These are phyloP conservation scores for Lota lota DNA, from an alignment of 2,113 vertebrate species.

Conservation along the genomic window DNA sequence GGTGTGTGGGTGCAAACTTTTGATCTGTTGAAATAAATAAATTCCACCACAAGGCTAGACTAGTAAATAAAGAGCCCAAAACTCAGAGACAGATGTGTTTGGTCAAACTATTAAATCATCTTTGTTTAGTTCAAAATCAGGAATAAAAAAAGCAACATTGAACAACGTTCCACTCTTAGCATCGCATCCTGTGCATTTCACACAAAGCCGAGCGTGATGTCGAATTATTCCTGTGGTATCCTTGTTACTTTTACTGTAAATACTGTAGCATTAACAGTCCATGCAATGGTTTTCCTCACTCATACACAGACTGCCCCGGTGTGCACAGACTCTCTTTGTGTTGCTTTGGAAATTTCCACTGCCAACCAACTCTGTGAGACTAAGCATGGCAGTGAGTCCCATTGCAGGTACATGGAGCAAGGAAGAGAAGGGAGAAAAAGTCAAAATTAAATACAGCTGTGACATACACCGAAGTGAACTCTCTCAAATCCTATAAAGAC, in stretches of 20 bases:
- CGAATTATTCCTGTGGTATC: too few species aligned
- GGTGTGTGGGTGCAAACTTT: too few species aligned
- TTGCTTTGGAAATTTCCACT: conserved; percentile 71
- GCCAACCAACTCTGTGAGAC: conserved; percentile 29
- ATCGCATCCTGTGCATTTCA: too few species aligned
- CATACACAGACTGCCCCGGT: conserved; percentile 17
- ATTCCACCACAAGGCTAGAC: too few species aligned
- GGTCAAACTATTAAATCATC: too few species aligned
- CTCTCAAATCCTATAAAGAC: conserved; percentile 10
- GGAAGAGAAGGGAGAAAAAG: conserved; percentile 32
- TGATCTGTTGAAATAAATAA: too few species aligned
- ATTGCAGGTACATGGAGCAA: conserved; percentile 64
- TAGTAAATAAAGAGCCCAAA: too few species aligned
- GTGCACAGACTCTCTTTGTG: conserved; percentile 61
- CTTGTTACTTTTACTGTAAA: conserved; percentile 26
- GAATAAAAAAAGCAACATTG: too few species aligned
- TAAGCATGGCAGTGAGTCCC: conserved; percentile 38
- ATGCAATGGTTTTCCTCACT: conserved; percentile 50
- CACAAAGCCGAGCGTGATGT: too few species aligned
- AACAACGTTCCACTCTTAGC: too few species aligned
- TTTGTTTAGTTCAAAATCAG: too few species aligned
- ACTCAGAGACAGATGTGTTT: too few species aligned
- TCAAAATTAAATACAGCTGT: conserved; percentile 72
- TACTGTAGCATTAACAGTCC: conserved; percentile 38
- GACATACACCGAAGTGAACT: conserved; percentile 44